Percentiles rank a stretch among this genome's conserved stretches.
Evolutionary conservation across 2,113 vertebrate species (phyloP).

Genomic region (Paracanthobrama guichenoti): DNA sequence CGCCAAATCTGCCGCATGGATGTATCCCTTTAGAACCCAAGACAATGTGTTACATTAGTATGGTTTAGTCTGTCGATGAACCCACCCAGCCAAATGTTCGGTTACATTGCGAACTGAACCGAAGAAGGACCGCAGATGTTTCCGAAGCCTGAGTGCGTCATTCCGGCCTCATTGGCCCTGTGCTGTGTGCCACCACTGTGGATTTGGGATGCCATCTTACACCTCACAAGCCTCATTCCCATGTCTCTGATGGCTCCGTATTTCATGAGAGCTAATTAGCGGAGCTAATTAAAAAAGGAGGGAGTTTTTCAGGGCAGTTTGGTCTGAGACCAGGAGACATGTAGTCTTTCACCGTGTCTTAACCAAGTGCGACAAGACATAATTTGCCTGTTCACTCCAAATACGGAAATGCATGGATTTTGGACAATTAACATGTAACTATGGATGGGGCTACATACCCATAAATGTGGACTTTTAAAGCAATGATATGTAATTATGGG

Average conservation of each 20-base stretch:
- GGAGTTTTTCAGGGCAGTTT: constrained; percentile 34
- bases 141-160: constrained; percentile 37
- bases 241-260: constrained; percentile 28
- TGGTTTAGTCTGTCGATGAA: not conserved
- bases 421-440: no score
- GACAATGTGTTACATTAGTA: not conserved
- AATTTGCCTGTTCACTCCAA: not conserved
- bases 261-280: not conserved
- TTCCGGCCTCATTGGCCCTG: constrained; percentile 70
- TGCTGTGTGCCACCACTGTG: constrained; percentile 78
- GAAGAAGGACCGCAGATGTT: constrained; percentile 24
- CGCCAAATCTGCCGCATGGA: constrained; percentile 16
- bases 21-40: constrained; percentile 16
- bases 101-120: constrained; percentile 17
- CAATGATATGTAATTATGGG: not conserved
- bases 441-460: no score
- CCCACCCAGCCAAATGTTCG: not conserved
- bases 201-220: constrained; percentile 67
- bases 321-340: constrained; percentile 33
- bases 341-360: constrained; percentile 10
- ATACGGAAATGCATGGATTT: not conserved
- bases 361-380: not conserved
- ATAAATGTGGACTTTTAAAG: not conserved
- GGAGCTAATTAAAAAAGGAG: constrained; percentile 28
- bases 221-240: constrained; percentile 39